Base-by-base conservation (phyloP, 1,140 invertebrate genomes). In the Hypsibius dujardini region DNA sequence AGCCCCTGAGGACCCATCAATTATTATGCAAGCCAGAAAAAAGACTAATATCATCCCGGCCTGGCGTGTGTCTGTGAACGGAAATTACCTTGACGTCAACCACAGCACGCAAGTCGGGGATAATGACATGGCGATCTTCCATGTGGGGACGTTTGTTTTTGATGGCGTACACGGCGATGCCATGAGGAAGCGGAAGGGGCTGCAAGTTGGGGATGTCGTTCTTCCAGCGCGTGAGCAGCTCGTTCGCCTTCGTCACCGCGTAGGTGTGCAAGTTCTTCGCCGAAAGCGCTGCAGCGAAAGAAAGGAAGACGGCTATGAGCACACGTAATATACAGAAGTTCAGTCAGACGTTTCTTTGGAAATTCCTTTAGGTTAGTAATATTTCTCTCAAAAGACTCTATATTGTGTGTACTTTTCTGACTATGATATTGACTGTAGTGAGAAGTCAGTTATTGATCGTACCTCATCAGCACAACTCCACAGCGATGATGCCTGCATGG, bases 71-170 rank as follows among this genome's bases (percentile, higher is more conserved):
- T 28, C 28, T 28, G 28, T 28, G 28, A 28, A 28, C 0, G 28
- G 28, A 28, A 28, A 28, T 28, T 28, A 28, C 79, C 76, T 79
- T 77, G 28, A 80, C 69, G 70, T 77, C 75, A 73, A 79, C 80
- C 2, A 84, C 73, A 2, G 75, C 74, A 74, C 82, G 81, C 40
- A 84, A 72, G 75, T 83, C 79, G 40, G 79, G 79, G 50, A 92
- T 82, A 71, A 90, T 83, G 12, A 90, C 84, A 76, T 90, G 88
- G 70, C 87, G 79, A 77, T 94, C 90, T 82, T 94, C 91, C 89
- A 93, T 91, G 76, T 84, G 86, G 73, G 89, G 82, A 71, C 90
- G 81, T 46, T 80, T 83, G 80, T 93, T 92, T 79, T 87, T 90
- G 47, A 86, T 86, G n/a, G 87, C 86, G 77, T 81, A 83, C 42